Conservation (phyloP, 2,888 invertebrate species). For the Nebria salina region DNA sequence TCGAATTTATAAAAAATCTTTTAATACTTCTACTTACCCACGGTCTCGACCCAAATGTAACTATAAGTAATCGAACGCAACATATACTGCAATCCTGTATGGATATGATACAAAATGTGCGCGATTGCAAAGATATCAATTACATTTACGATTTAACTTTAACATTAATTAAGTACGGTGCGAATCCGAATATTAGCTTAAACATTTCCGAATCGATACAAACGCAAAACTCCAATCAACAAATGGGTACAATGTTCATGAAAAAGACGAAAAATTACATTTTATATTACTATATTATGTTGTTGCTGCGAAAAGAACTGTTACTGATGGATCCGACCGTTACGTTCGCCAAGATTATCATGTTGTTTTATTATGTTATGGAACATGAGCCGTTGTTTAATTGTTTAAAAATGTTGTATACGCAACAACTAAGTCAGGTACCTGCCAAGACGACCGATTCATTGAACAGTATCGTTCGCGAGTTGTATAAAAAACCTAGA, state of each 20-base stretch:
- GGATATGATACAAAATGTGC: conserved; percentile 76
- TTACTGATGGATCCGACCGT: conserved; percentile 70
- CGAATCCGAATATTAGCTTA: conserved; percentile 75
- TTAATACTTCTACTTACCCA: conserved; percentile 72
- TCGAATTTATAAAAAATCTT: conserved; percentile 76
- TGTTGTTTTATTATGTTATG: conserved; percentile 74
- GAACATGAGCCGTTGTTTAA: conserved; percentile 74
- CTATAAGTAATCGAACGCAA: conserved; percentile 69
- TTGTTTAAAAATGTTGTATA: conserved; percentile 74
- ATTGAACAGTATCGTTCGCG: conserved; percentile 70
- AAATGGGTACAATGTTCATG: conserved; percentile 58
- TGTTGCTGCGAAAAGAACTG: conserved; percentile 74
- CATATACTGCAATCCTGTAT: conserved; percentile 77
- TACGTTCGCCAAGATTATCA: conserved; percentile 72
- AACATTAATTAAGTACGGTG: conserved; percentile 78
- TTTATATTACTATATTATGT: conserved; percentile 76
- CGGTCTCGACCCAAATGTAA: conserved; percentile 73
- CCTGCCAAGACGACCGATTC: conserved; percentile 72
- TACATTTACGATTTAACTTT: conserved; percentile 76
- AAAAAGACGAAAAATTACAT: conserved; percentile 71
- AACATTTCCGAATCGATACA: conserved; percentile 61
- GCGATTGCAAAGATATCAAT: conserved; percentile 72
- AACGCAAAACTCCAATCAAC: conserved; percentile 48
- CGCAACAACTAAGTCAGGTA: conserved; percentile 71
- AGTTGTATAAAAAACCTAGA: conserved; percentile 73